Conservation (phyloP, 2,888 invertebrate species). For the Rhamnusium bicolor region DNA sequence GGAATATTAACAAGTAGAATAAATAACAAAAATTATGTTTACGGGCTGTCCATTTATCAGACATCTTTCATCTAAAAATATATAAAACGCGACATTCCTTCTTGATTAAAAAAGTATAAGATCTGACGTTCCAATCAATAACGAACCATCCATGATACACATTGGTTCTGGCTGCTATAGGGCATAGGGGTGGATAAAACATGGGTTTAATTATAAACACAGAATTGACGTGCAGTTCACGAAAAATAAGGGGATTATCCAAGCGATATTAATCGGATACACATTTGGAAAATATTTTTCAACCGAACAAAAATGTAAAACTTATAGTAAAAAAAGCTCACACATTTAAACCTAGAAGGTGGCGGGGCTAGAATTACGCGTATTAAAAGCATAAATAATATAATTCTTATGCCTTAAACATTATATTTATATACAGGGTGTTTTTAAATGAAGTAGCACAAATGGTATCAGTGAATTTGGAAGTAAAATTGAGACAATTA, state of each 20-base stretch:
- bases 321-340: too few relatives aligned
- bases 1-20: slow-evolving; percentile 53
- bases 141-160: not conserved
- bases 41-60: slow-evolving; percentile 31
- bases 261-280: not conserved
- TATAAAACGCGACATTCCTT: slow-evolving; percentile 8
- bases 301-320: too few relatives aligned
- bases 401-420: too few relatives aligned
- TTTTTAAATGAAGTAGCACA: too few relatives aligned
- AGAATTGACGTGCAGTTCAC: not conserved
- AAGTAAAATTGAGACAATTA: too few relatives aligned
- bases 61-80: slow-evolving; percentile 19
- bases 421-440: too few relatives aligned
- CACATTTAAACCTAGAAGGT: too few relatives aligned
- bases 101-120: slow-evolving; percentile 31
- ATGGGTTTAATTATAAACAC: not conserved
- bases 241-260: not conserved
- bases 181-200: not conserved
- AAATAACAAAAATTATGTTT: slow-evolving; percentile 46
- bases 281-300: not conserved
- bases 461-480: too few relatives aligned
- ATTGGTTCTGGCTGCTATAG: not conserved
- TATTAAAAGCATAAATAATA: too few relatives aligned
- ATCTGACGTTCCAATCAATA: slow-evolving; percentile 16
- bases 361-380: too few relatives aligned